These are phyloP conservation scores for Xenentodon cancila DNA, from an alignment of 2,797 vertebrate genomes.

Conservation along the genomic window DNA sequence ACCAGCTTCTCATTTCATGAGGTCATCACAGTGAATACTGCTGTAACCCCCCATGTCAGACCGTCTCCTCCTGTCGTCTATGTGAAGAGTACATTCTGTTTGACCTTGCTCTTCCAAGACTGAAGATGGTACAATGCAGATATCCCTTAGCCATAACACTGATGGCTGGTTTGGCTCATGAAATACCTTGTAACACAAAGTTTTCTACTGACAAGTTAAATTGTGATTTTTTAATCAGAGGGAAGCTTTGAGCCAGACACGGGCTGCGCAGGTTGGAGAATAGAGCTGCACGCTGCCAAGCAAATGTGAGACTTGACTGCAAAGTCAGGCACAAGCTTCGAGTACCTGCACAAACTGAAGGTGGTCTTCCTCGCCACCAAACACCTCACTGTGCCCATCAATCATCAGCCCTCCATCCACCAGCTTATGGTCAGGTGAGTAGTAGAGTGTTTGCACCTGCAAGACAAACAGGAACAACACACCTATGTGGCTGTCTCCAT, in stretches of 20 bases:
- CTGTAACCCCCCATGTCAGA: too few relatives aligned
- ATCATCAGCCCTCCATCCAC: slow-evolving; percentile 96
- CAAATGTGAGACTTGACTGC: slow-evolving; percentile 27
- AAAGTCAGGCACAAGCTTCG: slow-evolving; percentile 62
- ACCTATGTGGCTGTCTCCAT: slow-evolving; percentile 98
- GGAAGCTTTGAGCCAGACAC: slow-evolving; percentile 27
- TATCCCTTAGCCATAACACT: too few relatives aligned
- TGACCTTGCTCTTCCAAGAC: too few relatives aligned
- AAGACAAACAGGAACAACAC: slow-evolving; percentile 96
- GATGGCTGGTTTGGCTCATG: too few relatives aligned
- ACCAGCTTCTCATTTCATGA: too few relatives aligned
- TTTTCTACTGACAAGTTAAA: background rate
- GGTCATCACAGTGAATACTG: too few relatives aligned
- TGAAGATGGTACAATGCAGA: too few relatives aligned
- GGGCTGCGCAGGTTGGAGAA: slow-evolving; percentile 29
- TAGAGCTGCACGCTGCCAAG: slow-evolving; percentile 42
- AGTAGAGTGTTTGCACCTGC: slow-evolving; percentile 99
- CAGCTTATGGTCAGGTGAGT: slow-evolving; percentile 99
- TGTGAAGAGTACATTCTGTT: too few relatives aligned
- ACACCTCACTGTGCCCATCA: slow-evolving; percentile 97
- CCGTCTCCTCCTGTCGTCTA: too few relatives aligned
- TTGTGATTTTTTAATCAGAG: slow-evolving; percentile 16
- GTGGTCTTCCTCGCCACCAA: slow-evolving; percentile 99
- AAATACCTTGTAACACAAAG: too few relatives aligned
- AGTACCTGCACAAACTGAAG: slow-evolving; percentile 99